phyloP scores from a whole-genome alignment of 2,888 invertebrate genomes.

The Allolobophora icterica region DNA sequence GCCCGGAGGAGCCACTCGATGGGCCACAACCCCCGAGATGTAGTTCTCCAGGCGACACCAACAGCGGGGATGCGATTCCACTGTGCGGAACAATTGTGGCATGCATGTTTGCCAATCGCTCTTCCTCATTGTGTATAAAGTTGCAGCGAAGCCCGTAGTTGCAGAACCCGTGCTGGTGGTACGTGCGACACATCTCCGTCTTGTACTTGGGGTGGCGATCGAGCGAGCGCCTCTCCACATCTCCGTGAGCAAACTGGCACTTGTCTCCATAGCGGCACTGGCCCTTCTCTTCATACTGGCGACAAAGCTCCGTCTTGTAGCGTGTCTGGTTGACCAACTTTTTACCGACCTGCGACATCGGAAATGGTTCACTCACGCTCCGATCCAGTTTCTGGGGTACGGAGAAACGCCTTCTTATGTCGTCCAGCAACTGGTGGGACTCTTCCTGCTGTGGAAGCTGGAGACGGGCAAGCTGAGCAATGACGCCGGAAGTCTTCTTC shows the following conservation, averaged over 20 bases:
- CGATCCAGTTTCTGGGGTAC: neutral
- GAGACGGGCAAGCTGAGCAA: neutral
- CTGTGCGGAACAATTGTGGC: neutral
- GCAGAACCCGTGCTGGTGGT: constrained; percentile 94
- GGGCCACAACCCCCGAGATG: neutral
- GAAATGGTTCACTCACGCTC: neutral
- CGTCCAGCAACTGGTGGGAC: neutral
- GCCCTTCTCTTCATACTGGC: constrained; percentile 88
- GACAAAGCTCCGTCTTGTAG: constrained; percentile 97
- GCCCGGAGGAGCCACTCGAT: neutral
- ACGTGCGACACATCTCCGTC: constrained; percentile 92
- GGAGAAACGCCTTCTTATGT: neutral
- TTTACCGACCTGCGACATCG: neutral
- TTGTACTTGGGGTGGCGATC: constrained; percentile 98
- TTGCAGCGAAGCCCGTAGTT: constrained; percentile 97
- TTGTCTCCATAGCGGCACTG: constrained; percentile 97
- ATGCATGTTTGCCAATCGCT: neutral
- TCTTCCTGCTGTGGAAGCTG: neutral
- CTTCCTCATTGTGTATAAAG: constrained; percentile 84
- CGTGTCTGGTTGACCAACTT: constrained; percentile 50
- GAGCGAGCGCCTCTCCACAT: constrained; percentile 86
- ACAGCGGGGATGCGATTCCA: neutral
- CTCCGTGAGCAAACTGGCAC: constrained; percentile 96
- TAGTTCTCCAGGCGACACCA: neutral
- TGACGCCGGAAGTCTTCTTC: neutral